phyloP scores from a whole-genome alignment of 2,888 invertebrate genomes.

The Salpingus planirostris region DNA sequence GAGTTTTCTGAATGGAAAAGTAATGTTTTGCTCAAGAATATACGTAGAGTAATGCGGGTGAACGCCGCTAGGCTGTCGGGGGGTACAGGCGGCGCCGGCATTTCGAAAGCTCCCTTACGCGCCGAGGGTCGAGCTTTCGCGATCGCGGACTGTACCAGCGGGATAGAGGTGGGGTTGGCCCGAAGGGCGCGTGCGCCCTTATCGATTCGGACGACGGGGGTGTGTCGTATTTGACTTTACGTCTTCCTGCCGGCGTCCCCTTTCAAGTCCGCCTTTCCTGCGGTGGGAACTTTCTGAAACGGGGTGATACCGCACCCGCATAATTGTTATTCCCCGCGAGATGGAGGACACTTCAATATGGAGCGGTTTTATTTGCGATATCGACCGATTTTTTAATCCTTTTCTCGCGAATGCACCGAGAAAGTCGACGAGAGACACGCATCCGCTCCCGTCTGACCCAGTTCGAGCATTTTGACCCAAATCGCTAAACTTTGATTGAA shows the following conservation, averaged over 20 bases:
- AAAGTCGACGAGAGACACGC: no score
- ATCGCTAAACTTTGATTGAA: no score
- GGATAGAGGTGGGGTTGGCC: slow-evolving; percentile 21
- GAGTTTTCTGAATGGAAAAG: slow-evolving; percentile 24
- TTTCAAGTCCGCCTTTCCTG: slow-evolving; percentile 2
- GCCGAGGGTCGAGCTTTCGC: slow-evolving; percentile 5
- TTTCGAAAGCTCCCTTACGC: slow-evolving; percentile 16
- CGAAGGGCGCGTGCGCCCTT: slow-evolving; percentile 25
- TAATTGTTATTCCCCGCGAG: no score
- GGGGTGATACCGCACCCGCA: no score
- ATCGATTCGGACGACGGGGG: slow-evolving; percentile 32
- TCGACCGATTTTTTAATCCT: no score
- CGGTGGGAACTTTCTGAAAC: no score
- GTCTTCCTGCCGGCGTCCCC: slow-evolving; percentile 12
- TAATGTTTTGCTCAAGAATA: slow-evolving; percentile 28
- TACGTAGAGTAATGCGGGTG: slow-evolving; percentile 27
- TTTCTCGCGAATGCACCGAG: no score
- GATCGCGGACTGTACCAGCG: slow-evolving; percentile 12
- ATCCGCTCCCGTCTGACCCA: no score
- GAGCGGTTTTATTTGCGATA: no score
- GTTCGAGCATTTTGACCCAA: no score
- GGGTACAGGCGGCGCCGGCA: slow-evolving; percentile 26
- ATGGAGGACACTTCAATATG: no score
- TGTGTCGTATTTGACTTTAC: slow-evolving; percentile 26
- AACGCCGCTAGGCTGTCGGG: slow-evolving; percentile 36